Evolutionary conservation across 2,888 invertebrate genomes (phyloP), one percentile per base, ranked within the genome.

Genomic region (Eupithecia subfuscata): DNA sequence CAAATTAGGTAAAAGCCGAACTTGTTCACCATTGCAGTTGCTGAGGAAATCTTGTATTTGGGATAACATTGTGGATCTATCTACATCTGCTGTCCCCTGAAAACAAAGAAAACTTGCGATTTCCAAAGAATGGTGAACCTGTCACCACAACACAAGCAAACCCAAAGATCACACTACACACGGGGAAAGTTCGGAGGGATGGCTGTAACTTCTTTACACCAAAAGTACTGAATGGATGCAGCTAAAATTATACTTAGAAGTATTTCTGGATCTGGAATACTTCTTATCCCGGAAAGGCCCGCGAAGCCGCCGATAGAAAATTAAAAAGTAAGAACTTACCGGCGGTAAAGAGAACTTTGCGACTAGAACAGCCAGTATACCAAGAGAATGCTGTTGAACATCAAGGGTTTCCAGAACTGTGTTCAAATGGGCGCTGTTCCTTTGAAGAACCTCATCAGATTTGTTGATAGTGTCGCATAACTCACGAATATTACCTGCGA

Each of bases 391-490:
- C 87, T 98, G 98, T 86, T 98, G 98, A 76, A 98, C 95, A 89
- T 98, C 98, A 77, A 99, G 95, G 0, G 98, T 98, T 90, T 98
- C 98, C 84, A 99, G 92, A 48, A 98, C 98, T 90, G 97, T 98
- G 88, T 97, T 98, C 82, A 99, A 95, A 87, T 98, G 98, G 81
- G 96, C 97, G 82, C 96, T 96, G 93, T 98, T 98, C 88, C 98
- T 97, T 80, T 97, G 95, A 74, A 99, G 93, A 5, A 97, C 95
- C 77, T 98, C 98, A 73, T 96, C 96, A n/a, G 97, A 97, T 88
- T 98, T 97, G 75, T 95, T 95, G 83, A 98, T 95, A 82, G 96
- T 95, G 76, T 97, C 97, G 78, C 96, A 96, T 78, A 98, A 90
- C 83, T 98, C 97, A 78, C 97, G 95, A 87, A 96, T 97, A 86